A percentile compares a stretch with the other conserved stretches of the same genome.
Evolutionary conservation across 2,113 vertebrate genomes (phyloP).

Genomic region (Pelusios castaneus): DNA sequence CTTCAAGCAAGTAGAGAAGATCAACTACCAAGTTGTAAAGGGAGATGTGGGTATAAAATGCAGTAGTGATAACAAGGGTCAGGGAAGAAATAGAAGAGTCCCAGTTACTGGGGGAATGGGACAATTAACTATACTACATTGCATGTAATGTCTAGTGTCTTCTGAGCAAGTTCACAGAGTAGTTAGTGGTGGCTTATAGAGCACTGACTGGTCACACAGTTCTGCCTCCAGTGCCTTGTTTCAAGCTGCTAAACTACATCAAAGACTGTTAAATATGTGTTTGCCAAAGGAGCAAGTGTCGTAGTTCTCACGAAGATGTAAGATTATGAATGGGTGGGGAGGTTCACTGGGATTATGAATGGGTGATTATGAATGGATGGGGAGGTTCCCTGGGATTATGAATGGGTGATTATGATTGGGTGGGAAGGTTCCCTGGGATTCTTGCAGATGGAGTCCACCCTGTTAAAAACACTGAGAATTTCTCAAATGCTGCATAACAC

Average conservation of each 20-base stretch:
- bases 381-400: not conserved
- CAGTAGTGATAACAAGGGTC: not conserved
- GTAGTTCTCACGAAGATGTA: not conserved
- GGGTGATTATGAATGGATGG: not conserved
- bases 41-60: not conserved
- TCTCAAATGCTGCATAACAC: not conserved
- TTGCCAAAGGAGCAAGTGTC: not conserved
- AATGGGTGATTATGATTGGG: not conserved
- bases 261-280: not conserved
- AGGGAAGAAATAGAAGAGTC: not conserved
- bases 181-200: not conserved
- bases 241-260: not conserved
- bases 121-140: fast-evolving
- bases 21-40: not conserved
- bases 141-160: not conserved
- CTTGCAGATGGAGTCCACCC: not conserved
- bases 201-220: not conserved
- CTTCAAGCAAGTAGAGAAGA: not conserved
- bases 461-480: not conserved
- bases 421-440: not conserved
- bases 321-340: not conserved
- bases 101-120: not conserved
- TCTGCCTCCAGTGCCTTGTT: not conserved
- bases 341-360: not conserved
- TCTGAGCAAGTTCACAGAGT: not conserved